These are phyloP conservation scores for Microcebus murinus DNA, from an alignment of 2,113 vertebrate species.

Conservation along the genomic window DNA sequence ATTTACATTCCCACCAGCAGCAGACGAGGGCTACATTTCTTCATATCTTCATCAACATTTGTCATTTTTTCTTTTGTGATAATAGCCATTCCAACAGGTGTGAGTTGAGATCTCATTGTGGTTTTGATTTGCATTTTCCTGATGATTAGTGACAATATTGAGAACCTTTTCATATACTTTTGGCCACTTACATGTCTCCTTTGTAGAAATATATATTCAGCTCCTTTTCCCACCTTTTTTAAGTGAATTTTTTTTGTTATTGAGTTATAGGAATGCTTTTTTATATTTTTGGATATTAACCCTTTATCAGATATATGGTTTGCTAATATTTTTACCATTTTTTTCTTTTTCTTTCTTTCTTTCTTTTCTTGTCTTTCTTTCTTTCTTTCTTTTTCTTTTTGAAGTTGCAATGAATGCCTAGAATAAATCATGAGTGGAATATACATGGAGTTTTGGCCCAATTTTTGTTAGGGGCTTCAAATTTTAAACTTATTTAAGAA, in stretches of 20 bases:
- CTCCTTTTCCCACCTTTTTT: not conserved
- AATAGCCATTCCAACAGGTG: not conserved
- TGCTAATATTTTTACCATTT: not conserved
- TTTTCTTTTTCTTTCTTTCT: no score
- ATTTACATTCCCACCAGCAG: not conserved
- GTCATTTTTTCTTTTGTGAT: not conserved
- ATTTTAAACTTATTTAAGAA: conserved; percentile 3
- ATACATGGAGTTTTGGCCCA: not conserved
- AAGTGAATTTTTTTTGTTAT: not conserved
- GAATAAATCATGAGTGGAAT: not conserved
- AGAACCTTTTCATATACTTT: not conserved
- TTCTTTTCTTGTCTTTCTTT: no score
- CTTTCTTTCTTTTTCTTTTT: not conserved
- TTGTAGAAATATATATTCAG: not conserved
- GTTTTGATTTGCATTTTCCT: conserved; percentile 15
- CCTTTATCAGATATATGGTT: not conserved
- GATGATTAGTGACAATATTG: not conserved
- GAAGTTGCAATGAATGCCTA: not conserved
- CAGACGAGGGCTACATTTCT: not conserved
- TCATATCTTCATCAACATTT: not conserved
- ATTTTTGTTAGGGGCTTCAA: not conserved
- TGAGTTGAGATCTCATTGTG: not conserved
- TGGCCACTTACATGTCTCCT: not conserved
- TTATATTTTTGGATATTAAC: not conserved
- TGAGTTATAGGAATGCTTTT: not conserved